A percentile compares a stretch with the other conserved stretches of the same genome.
phyloP scores from a whole-genome alignment of 2,888 invertebrate genomes.

The Lumbricus terrestris region DNA sequence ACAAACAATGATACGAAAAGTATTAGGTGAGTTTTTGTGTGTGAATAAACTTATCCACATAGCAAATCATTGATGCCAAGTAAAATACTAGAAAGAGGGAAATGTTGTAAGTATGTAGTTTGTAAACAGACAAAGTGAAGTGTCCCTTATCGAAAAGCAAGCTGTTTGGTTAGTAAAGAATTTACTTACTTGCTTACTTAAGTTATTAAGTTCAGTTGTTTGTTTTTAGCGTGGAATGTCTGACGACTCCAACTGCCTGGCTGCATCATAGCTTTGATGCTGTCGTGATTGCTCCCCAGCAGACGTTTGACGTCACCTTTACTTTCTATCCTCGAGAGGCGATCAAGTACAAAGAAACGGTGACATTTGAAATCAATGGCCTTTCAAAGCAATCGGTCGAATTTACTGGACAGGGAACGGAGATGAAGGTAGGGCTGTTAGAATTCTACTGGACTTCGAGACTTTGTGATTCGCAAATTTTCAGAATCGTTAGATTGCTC shows the following conservation, averaged over 20 bases:
- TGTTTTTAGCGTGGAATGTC: constrained; percentile 54
- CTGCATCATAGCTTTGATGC: constrained; percentile 56
- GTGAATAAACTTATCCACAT: background rate
- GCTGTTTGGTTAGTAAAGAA: background rate
- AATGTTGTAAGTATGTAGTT: background rate
- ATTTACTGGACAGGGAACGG: constrained; percentile 54
- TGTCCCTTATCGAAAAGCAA: background rate
- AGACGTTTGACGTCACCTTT: constrained; percentile 48
- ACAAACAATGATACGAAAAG: constrained; percentile 57
- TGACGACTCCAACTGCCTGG: constrained; percentile 49
- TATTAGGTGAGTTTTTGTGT: constrained; percentile 46
- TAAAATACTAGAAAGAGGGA: background rate
- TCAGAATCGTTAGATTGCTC: background rate
- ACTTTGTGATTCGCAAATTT: background rate
- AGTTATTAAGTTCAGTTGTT: background rate
- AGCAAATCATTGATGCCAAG: background rate
- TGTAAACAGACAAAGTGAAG: too few relatives aligned
- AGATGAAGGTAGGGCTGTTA: constrained; percentile 52
- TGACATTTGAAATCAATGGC: constrained; percentile 59
- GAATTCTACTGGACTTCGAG: background rate
- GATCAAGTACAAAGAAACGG: constrained; percentile 51
- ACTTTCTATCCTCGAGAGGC: constrained; percentile 55
- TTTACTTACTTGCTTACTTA: background rate
- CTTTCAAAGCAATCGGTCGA: constrained; percentile 54
- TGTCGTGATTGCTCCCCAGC: constrained; percentile 49